phyloP scores from a whole-genome alignment of 2,888 invertebrate species.

The Tetragonisca angustula region DNA sequence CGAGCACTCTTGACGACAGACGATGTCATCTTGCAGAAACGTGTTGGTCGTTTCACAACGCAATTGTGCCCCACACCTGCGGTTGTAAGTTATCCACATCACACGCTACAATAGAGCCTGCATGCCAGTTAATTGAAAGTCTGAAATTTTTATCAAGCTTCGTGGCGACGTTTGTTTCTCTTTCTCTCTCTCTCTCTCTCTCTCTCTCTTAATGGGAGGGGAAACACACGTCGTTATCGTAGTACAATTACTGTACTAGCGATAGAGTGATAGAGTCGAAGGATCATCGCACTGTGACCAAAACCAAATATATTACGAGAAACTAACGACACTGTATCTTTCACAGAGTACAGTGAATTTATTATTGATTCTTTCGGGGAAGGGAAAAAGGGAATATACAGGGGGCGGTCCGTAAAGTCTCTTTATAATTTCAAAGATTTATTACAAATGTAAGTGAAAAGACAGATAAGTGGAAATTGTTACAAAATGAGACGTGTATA shows the following conservation, averaged over 20 bases:
- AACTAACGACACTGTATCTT: conserved; percentile 69
- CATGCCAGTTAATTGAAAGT: conserved; percentile 61
- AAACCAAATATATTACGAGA: conserved; percentile 12
- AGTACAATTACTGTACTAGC: not conserved
- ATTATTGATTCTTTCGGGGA: not conserved
- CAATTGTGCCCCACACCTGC: conserved; percentile 33
- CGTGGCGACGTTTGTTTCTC: conserved; percentile 31
- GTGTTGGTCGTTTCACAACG: conserved; percentile 20
- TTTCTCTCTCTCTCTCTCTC: not conserved
- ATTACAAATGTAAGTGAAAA: too few relatives aligned
- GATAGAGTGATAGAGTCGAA: conserved; percentile 23
- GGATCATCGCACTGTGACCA: conserved; percentile 48
- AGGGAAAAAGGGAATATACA: not conserved
- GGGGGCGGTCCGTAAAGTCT: too few relatives aligned
- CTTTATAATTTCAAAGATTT: too few relatives aligned
- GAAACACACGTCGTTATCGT: conserved; percentile 1
- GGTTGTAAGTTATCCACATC: conserved; percentile 55
- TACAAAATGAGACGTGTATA: too few relatives aligned
- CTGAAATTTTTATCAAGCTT: conserved; percentile 38
- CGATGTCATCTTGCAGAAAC: conserved; percentile 34
- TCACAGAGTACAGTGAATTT: not conserved
- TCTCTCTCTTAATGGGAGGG: not conserved
- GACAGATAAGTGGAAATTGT: too few relatives aligned
- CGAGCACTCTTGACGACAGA: conserved; percentile 42
- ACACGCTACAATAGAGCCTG: conserved; percentile 60